Percentiles rank a stretch among this genome's conserved stretches.
Conservation (phyloP, 2,888 invertebrate species). For the Amorpha juglandis region DNA sequence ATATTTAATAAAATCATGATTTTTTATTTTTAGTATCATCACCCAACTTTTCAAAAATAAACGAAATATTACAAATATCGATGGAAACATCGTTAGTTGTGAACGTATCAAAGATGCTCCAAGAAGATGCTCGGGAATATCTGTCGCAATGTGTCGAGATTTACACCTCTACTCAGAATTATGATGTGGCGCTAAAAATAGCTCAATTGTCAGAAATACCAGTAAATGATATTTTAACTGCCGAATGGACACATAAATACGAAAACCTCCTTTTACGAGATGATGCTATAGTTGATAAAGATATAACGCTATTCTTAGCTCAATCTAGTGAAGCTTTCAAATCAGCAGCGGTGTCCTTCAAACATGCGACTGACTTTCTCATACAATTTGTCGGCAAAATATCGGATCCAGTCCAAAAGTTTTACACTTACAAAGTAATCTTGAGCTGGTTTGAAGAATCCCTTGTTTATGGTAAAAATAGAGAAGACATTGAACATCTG, state of each 20-base stretch:
- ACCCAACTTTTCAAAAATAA: constrained; percentile 69
- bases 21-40: constrained; percentile 64
- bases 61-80: constrained; percentile 84
- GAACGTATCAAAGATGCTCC: constrained; percentile 76
- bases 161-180: constrained; percentile 78
- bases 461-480: constrained; percentile 64
- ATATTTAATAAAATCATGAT: background rate
- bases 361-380: constrained; percentile 86
- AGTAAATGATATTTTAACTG: constrained; percentile 80
- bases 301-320: constrained; percentile 80
- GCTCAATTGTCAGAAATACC: constrained; percentile 79
- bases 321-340: constrained; percentile 86
- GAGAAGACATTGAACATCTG: constrained; percentile 74
- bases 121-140: constrained; percentile 72
- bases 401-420: constrained; percentile 71
- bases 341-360: constrained; percentile 84
- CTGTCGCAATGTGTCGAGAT: constrained; percentile 81
- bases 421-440: constrained; percentile 77
- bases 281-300: constrained; percentile 63
- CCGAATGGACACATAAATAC: constrained; percentile 82
- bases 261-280: constrained; percentile 63
- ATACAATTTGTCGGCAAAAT: constrained; percentile 82
- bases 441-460: constrained; percentile 78
- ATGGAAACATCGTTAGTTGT: constrained; percentile 82
- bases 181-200: constrained; percentile 84